Evolutionary conservation across 2,888 invertebrate species (phyloP).

Genomic region (Pyrocoelia pectoralis): DNA sequence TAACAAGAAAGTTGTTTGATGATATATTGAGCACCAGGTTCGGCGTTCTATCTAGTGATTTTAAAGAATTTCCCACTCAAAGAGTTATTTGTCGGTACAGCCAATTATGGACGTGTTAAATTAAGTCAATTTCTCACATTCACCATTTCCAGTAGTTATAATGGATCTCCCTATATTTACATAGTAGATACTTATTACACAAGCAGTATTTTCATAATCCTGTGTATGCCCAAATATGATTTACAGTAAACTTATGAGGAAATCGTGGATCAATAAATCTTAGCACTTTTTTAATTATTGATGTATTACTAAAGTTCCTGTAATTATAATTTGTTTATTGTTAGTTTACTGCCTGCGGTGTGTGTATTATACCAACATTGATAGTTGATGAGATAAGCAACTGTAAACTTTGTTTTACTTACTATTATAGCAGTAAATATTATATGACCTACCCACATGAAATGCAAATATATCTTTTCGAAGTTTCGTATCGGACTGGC

Average conservation of each 20-base stretch:
- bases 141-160: constrained; percentile 34
- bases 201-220: constrained; percentile 31
- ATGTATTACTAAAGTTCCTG: not conserved
- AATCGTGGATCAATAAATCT: not conserved
- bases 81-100: constrained; percentile 40
- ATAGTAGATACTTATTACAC: constrained; percentile 37
- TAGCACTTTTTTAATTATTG: not conserved
- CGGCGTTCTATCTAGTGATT: constrained; percentile 24
- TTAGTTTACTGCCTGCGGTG: not conserved
- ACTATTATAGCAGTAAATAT: too few species aligned
- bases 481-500: too few species aligned
- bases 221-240: not conserved
- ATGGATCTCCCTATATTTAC: constrained; percentile 37
- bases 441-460: too few species aligned
- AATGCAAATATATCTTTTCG: too few species aligned
- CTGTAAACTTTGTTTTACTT: too few species aligned
- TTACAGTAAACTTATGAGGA: not conserved
- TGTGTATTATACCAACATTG: too few species aligned
- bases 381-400: too few species aligned
- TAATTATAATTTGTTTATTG: too few species aligned
- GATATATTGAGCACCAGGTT: constrained; percentile 15
- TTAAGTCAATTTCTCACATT: constrained; percentile 36
- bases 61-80: constrained; percentile 31
- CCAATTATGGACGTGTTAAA: constrained; percentile 44
- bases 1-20: constrained; percentile 7